Conservation (phyloP, 2,113 vertebrate genomes). For the Himantopus leucocephalus region DNA sequence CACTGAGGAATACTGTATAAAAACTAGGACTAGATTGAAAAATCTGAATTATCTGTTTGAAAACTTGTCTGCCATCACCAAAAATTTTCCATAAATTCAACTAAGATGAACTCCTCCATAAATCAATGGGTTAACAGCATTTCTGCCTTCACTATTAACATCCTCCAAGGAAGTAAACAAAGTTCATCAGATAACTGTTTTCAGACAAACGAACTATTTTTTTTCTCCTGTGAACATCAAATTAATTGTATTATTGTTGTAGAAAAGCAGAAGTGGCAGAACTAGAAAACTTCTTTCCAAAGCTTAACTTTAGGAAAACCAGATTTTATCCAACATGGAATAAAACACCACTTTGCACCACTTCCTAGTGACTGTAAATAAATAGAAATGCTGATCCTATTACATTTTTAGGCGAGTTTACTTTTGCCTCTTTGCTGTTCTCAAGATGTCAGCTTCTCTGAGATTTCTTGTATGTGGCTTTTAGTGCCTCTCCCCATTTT, state of each 20-base stretch:
- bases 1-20: neutral
- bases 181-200: slow-evolving; percentile 38
- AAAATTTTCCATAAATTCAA: neutral
- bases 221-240: slow-evolving; percentile 23
- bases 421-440: neutral
- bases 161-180: neutral
- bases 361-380: slow-evolving; percentile 1
- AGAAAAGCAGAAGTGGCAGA: neutral
- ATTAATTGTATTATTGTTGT: neutral
- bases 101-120: neutral
- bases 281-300: neutral
- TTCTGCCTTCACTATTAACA: slow-evolving; percentile 8
- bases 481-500: neutral
- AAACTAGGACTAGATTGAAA: neutral
- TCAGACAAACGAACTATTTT: neutral
- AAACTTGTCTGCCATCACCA: neutral
- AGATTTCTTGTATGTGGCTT: neutral
- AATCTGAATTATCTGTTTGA: neutral
- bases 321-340: neutral
- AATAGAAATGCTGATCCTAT: neutral
- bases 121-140: neutral
- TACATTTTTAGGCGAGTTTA: neutral
- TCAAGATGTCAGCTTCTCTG: neutral
- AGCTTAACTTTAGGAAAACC: neutral
- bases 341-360: neutral